Conservation (phyloP, 2,888 invertebrate genomes). For the Ditula angustiorana region DNA sequence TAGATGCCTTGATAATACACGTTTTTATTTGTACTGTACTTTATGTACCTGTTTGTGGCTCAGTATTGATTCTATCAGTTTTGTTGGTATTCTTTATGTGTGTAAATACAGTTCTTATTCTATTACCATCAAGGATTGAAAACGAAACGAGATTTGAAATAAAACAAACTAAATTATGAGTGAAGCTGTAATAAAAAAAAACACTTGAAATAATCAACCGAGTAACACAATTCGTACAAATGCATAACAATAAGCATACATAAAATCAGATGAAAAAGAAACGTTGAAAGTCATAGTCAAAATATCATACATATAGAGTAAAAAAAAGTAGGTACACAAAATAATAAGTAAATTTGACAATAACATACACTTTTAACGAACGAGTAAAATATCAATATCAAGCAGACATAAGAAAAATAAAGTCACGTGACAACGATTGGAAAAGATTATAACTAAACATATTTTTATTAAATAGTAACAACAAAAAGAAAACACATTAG, state of each 20-base stretch:
- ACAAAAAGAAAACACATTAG: slow-evolving; percentile 41
- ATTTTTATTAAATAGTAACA: slow-evolving; percentile 36
- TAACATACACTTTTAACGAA: not conserved
- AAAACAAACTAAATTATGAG: slow-evolving; percentile 57
- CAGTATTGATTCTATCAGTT: not conserved
- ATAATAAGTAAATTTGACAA: slow-evolving; percentile 8
- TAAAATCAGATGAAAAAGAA: slow-evolving; percentile 14
- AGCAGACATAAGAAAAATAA: slow-evolving; percentile 23
- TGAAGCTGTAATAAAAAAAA: slow-evolving; percentile 60
- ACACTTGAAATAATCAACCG: not conserved
- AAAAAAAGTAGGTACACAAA: slow-evolving; percentile 22
- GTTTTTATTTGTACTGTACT: slow-evolving; percentile 16
- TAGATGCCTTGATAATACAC: slow-evolving; percentile 53
- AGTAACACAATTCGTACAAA: slow-evolving; percentile 14
- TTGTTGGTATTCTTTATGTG: not conserved
- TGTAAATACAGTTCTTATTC: not conserved
- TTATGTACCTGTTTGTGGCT: not conserved
- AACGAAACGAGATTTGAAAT: slow-evolving; percentile 49
- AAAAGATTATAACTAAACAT: slow-evolving; percentile 30
- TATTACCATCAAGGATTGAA: not conserved
- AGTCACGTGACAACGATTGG: slow-evolving; percentile 13
- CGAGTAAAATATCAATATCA: slow-evolving; percentile 20
- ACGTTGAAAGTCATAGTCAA: not conserved
- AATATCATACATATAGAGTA: slow-evolving; percentile 1
- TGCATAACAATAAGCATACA: slow-evolving; percentile 27